Conservation (phyloP, 2,888 invertebrate species). For the Caenorhabditis wallacei region DNA sequence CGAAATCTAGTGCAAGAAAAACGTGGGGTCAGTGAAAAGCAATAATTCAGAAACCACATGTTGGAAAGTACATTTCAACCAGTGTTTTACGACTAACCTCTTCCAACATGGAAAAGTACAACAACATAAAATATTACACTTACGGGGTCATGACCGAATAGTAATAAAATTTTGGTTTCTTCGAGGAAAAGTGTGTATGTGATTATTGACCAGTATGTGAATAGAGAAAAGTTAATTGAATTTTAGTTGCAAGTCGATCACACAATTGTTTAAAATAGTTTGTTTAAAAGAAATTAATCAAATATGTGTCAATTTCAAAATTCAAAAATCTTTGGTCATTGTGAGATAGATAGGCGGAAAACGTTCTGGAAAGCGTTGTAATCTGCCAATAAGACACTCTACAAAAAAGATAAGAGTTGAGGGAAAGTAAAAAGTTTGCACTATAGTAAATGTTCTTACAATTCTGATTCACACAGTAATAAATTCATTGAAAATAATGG, state of each 20-base stretch:
- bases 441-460: background rate
- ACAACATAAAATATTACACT: constrained; percentile 6
- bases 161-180: background rate
- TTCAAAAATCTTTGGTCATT: constrained; percentile 12
- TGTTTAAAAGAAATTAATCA: constrained; percentile 8
- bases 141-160: background rate
- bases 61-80: constrained; percentile 8
- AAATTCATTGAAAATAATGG: background rate
- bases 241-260: constrained; percentile 6
- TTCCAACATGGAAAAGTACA: constrained; percentile 1
- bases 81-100: constrained; percentile 11
- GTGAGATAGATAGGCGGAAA: constrained; percentile 5
- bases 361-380: constrained; percentile 12
- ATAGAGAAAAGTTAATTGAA: background rate
- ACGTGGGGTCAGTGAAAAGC: background rate
- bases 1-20: too few relatives aligned
- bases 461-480: background rate
- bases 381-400: constrained; percentile 29
- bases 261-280: background rate
- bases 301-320: constrained; percentile 10
- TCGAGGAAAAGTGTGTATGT: background rate
- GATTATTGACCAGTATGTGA: background rate
- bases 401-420: constrained; percentile 23
- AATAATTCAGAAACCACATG: constrained; percentile 26
- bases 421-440: constrained; percentile 8